phyloP scores from a whole-genome alignment of 2,888 invertebrate genomes.

The Linnaemya tessellans region DNA sequence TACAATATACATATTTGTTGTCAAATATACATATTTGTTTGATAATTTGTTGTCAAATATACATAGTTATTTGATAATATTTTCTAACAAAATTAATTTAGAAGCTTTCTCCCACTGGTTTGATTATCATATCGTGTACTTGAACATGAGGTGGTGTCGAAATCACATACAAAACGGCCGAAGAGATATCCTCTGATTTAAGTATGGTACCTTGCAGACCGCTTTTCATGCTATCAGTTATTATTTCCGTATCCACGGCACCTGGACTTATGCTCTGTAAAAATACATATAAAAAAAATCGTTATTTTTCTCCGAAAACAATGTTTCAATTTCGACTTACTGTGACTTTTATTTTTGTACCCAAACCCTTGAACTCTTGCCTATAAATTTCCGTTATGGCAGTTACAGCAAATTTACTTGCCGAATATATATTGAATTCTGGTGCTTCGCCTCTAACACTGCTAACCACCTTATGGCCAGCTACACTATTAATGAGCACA shows the following conservation, averaged over 20 bases:
- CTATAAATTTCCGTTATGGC: slow-evolving; percentile 81
- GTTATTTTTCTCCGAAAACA: neutral
- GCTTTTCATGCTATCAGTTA: slow-evolving; percentile 72
- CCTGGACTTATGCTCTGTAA: slow-evolving; percentile 74
- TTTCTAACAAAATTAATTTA: slow-evolving; percentile 45
- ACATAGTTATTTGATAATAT: no score
- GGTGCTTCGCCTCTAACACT: slow-evolving; percentile 63
- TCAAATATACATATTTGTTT: no score
- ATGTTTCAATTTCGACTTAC: slow-evolving; percentile 74
- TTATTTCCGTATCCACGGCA: slow-evolving; percentile 78
- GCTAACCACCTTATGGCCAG: slow-evolving; percentile 78
- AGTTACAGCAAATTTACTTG: slow-evolving; percentile 81
- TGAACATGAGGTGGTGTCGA: slow-evolving; percentile 71
- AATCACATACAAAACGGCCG: slow-evolving; percentile 63
- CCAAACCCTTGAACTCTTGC: slow-evolving; percentile 79
- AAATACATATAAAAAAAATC: neutral
- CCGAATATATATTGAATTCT: slow-evolving; percentile 78
- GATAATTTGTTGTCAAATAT: no score
- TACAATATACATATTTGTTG: no score
- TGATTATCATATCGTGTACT: slow-evolving; percentile 75
- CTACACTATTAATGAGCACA: slow-evolving; percentile 83
- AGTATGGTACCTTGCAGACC: slow-evolving; percentile 72
- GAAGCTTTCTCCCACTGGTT: slow-evolving; percentile 77
- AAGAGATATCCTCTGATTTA: slow-evolving; percentile 72
- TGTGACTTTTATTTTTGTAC: slow-evolving; percentile 81